Evolutionary conservation across 1,140 invertebrate species (phyloP), one percentile per base, ranked within the genome.

Genomic region (Drosophila carrolli): DNA sequence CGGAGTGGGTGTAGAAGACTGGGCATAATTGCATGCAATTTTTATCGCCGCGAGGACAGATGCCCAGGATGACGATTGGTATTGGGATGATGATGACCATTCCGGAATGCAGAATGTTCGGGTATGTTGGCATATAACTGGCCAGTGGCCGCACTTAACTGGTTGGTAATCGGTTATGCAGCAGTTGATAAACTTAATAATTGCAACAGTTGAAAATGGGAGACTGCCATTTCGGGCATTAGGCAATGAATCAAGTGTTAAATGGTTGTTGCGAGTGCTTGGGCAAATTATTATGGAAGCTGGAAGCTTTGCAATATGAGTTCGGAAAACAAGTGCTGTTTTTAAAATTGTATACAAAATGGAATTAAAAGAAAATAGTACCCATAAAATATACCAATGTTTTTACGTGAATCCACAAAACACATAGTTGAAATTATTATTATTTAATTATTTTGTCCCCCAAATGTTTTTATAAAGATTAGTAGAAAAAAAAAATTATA

Each of bases 21-120:
- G 29, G 61, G 76, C 71, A 84, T 80, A 84, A 84, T 84, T 84
- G 81, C 81, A 79, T 84, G 73, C 43, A 84, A 82, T 74, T 82
- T 82, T 82, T 78, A 82, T 82, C 46, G 74, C 55, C 76, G 44
- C 53, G 57, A 62, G 41, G 73, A 62, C 48, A 77, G 63, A 66
- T 44, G 68, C 23, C 51, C 40, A n/a, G 35, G 6, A 67, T 70
- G 50, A 66, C 35, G 40, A 43, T 16, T 6, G 44, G 44, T 23
- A 46, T 19, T 2, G 13, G 11, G 9, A 37, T 19, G 40, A 32
- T 8, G 41, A 44, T 58, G 56, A 46, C 19, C 54, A 11, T 16
- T 43, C 41, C 23, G 62, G 35, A 38, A 41, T 16, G 16, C 43
- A 32, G 32, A 35, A 35, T 32, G 48, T 10, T 11, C 37, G 63